Percentiles rank a stretch among this genome's conserved stretches.
Evolutionary conservation across 2,797 vertebrate species (phyloP).

Genomic region (Brachyalestes nurse): DNA sequence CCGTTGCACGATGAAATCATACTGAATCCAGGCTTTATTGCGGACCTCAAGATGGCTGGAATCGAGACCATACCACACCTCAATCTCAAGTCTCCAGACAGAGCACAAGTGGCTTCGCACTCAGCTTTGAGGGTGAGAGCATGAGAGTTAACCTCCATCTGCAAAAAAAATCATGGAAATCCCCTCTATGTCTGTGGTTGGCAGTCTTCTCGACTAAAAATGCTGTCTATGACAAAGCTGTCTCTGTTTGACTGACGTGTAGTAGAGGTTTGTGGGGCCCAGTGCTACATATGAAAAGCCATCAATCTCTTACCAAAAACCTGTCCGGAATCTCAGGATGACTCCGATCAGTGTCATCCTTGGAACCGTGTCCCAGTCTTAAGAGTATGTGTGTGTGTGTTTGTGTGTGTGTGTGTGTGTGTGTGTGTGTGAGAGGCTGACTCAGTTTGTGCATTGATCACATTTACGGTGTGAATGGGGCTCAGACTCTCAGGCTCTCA

Average conservation of each 20-base stretch:
- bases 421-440: neutral
- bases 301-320: constrained; percentile 3
- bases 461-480: constrained; percentile 32
- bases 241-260: neutral
- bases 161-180: neutral
- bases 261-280: constrained; percentile 2
- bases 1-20: neutral
- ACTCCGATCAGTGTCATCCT: neutral
- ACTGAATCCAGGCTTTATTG: neutral
- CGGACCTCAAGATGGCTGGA: neutral
- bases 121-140: neutral
- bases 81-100: constrained; percentile 19
- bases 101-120: neutral
- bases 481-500: constrained; percentile 28
- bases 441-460: constrained; percentile 33
- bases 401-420: neutral
- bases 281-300: neutral
- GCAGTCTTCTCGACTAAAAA: neutral
- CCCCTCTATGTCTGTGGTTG: neutral
- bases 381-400: neutral
- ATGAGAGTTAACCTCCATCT: constrained; percentile 5
- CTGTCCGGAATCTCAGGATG: neutral
- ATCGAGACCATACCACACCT: constrained; percentile 30
- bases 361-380: neutral
- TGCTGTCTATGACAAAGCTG: neutral